phyloP scores from a whole-genome alignment of 2,888 invertebrate species.

The Tyria jacobaeae region DNA sequence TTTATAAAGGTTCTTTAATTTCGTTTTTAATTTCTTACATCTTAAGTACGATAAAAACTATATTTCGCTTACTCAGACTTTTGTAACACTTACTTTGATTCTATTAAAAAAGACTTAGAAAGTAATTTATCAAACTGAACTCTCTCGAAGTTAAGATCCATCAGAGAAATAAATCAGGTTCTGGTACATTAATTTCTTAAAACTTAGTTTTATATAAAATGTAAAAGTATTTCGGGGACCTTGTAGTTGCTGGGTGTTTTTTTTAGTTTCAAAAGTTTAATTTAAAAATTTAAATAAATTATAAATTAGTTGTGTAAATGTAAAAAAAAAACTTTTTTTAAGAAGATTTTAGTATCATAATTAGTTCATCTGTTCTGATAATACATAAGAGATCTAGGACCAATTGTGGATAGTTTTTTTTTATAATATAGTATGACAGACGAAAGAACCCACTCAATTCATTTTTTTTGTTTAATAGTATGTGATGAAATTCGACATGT shows the following conservation, averaged over 20 bases:
- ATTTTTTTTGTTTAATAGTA: no score
- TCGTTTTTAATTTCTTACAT: neutral
- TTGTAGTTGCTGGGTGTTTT: neutral
- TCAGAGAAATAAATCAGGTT: conserved; percentile 42
- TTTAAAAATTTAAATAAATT: neutral
- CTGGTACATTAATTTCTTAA: conserved; percentile 35
- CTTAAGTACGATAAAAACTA: neutral
- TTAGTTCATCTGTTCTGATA: no score
- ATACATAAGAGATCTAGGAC: no score
- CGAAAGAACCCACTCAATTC: no score
- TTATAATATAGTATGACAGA: no score
- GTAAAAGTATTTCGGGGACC: neutral
- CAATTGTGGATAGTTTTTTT: no score
- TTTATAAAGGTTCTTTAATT: no score
- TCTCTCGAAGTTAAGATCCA: conserved; percentile 46
- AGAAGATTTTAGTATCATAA: no score
- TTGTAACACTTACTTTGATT: conserved; percentile 29
- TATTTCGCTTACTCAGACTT: conserved; percentile 1
- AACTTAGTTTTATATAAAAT: conserved; percentile 3
- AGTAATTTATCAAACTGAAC: conserved; percentile 51
- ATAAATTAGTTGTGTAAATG: no score
- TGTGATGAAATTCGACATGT: no score
- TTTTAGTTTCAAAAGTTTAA: neutral
- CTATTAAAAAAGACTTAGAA: conserved; percentile 28
- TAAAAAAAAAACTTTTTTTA: no score